These are phyloP conservation scores for Mastacembelus armatus DNA, from an alignment of 2,797 vertebrate species.

Conservation along the genomic window DNA sequence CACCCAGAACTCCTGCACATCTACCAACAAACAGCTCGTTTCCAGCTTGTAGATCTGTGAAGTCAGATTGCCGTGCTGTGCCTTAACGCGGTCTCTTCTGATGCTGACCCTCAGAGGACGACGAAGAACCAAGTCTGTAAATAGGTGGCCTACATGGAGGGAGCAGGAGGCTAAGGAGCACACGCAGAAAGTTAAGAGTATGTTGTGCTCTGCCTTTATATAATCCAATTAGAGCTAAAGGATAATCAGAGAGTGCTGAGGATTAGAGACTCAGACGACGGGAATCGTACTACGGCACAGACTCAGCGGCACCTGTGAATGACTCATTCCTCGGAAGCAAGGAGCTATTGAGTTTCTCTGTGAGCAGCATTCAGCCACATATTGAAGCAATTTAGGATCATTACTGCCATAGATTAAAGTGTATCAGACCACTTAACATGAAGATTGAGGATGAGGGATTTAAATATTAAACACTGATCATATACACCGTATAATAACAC, in stretches of 20 bases:
- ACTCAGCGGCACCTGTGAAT: conserved; percentile 74
- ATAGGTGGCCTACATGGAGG: conserved; percentile 63
- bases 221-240: conserved; percentile 79
- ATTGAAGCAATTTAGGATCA: conserved; percentile 68
- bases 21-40: conserved; percentile 9
- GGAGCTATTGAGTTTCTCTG: conserved; percentile 58
- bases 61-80: conserved; percentile 29
- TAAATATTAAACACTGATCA: conserved; percentile 69
- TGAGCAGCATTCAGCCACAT: conserved; percentile 62
- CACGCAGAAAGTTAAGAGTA: conserved; percentile 46
- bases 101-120: conserved; percentile 51
- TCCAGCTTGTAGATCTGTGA: background rate
- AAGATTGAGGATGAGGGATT: conserved; percentile 59
- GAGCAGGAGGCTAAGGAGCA: conserved; percentile 20
- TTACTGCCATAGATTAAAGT: conserved; percentile 72
- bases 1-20: conserved; percentile 24
- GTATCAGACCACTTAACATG: conserved; percentile 61
- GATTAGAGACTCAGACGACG: conserved; percentile 67
- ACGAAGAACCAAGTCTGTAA: conserved; percentile 49
- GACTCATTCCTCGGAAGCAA: conserved; percentile 64
- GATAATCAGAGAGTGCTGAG: conserved; percentile 62
- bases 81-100: conserved; percentile 40
- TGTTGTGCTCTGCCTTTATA: conserved; percentile 61
- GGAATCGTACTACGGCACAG: conserved; percentile 39
- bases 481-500: conserved; percentile 49